Evolutionary conservation across 2,888 invertebrate species (phyloP).

Genomic region (Tenthredo distinguenda): DNA sequence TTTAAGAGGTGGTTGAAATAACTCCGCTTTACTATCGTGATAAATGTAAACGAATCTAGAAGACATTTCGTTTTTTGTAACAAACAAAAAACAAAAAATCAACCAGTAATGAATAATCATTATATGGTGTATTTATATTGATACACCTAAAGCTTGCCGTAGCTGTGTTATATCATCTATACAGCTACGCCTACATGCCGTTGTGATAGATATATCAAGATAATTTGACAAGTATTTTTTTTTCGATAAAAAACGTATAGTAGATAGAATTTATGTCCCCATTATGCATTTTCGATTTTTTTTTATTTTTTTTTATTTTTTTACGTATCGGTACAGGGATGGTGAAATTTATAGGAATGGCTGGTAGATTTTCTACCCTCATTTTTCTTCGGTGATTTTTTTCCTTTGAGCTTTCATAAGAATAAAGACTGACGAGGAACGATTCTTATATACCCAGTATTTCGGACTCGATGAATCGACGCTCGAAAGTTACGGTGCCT

Average conservation of each 20-base stretch:
- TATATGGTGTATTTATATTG: background rate
- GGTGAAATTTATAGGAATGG: conserved; percentile 9
- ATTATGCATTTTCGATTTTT: background rate
- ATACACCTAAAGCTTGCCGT: background rate
- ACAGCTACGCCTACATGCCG: background rate
- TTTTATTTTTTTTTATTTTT: background rate
- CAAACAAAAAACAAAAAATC: background rate
- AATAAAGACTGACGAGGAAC: background rate
- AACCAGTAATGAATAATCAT: conserved; percentile 20
- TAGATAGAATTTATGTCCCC: background rate
- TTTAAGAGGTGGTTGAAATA: conserved; percentile 4
- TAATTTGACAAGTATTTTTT: background rate
- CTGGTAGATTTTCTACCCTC: conserved; percentile 26
- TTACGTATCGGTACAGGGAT: background rate
- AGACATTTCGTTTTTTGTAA: too few relatives aligned
- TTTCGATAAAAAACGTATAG: background rate
- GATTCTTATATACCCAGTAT: background rate
- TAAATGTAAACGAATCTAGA: background rate
- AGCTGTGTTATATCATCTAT: background rate
- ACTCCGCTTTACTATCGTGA: background rate
- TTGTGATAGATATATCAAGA: background rate
- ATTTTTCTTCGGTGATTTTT: conserved; percentile 2
- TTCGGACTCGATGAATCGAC: background rate
- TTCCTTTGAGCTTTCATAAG: background rate
- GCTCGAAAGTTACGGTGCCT: background rate